A percentile compares a stretch with the other conserved stretches of the same genome.
Evolutionary conservation across 2,113 vertebrate genomes (phyloP).

Genomic region (Erinaceus europaeus): DNA sequence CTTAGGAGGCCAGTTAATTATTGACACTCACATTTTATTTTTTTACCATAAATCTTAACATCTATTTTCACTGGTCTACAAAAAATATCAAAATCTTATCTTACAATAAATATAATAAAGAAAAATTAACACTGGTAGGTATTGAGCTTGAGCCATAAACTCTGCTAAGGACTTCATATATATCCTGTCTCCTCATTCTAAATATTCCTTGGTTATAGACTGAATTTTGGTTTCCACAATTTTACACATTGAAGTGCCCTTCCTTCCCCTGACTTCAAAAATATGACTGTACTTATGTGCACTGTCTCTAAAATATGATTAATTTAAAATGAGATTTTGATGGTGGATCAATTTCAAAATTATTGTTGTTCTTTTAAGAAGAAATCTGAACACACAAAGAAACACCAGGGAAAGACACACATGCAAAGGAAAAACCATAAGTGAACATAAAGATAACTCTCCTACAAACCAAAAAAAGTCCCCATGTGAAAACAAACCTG

Average conservation of each 20-base stretch:
- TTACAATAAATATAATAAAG: neutral
- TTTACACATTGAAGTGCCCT: neutral
- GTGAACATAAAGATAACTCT: neutral
- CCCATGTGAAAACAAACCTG: neutral
- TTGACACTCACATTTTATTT: neutral
- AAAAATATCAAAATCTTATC: neutral
- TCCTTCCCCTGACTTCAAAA: neutral
- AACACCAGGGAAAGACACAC: too few relatives aligned
- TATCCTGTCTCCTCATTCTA: neutral
- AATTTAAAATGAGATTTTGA: neutral
- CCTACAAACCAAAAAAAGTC: neutral
- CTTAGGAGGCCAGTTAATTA: neutral
- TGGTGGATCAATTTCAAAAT: neutral
- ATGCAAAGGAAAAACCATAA: neutral
- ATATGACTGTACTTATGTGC: neutral
- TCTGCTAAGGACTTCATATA: neutral
- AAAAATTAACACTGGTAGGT: neutral
- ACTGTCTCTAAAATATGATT: neutral
- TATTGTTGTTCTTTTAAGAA: neutral
- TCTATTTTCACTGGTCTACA: neutral
- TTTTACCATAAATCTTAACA: neutral
- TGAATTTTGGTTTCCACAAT: neutral
- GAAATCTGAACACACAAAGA: neutral
- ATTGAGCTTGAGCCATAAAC: neutral
- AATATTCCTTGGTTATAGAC: neutral